Percentiles rank a stretch among this genome's conserved stretches.
These are phyloP conservation scores for Drosophila parabipectinata DNA, from an alignment of 1,140 invertebrate species.

Conservation along the genomic window DNA sequence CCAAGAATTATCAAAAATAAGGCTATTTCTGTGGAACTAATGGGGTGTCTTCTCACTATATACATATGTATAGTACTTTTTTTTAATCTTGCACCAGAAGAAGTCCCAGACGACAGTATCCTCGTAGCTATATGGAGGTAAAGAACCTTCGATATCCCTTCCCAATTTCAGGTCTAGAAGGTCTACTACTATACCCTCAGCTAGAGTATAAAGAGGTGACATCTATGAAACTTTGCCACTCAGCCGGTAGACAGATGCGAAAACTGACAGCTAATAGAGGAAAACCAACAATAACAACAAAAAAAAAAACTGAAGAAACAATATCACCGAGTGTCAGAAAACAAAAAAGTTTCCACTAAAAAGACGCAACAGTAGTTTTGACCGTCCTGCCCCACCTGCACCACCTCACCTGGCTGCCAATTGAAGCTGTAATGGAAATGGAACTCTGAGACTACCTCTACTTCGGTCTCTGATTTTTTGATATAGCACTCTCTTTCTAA, in stretches of 20 bases:
- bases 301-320: background rate
- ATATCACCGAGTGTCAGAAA: constrained; percentile 47
- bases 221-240: constrained; percentile 58
- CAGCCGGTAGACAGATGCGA: constrained; percentile 70
- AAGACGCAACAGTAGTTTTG: constrained; percentile 63
- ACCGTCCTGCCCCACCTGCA: constrained; percentile 9
- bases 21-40: too few relatives aligned
- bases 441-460: constrained; percentile 13
- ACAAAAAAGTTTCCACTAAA: constrained; percentile 58
- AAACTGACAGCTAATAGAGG: constrained; percentile 74
- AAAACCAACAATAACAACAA: constrained; percentile 55
- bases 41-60: too few relatives aligned
- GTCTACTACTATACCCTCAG: too few relatives aligned
- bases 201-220: constrained; percentile 25
- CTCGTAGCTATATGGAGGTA: too few relatives aligned
- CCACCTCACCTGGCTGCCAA: constrained; percentile 28
- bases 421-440: constrained; percentile 70
- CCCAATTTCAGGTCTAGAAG: too few relatives aligned
- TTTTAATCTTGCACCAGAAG: too few relatives aligned
- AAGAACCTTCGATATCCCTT: too few relatives aligned
- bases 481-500: background rate
- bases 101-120: too few relatives aligned
- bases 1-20: too few relatives aligned
- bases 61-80: too few relatives aligned
- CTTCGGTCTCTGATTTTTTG: background rate